Percentiles rank a stretch among this genome's conserved stretches.
Conservation (phyloP, 2,113 vertebrate species). For the Poeciliopsis turrubarensis region DNA sequence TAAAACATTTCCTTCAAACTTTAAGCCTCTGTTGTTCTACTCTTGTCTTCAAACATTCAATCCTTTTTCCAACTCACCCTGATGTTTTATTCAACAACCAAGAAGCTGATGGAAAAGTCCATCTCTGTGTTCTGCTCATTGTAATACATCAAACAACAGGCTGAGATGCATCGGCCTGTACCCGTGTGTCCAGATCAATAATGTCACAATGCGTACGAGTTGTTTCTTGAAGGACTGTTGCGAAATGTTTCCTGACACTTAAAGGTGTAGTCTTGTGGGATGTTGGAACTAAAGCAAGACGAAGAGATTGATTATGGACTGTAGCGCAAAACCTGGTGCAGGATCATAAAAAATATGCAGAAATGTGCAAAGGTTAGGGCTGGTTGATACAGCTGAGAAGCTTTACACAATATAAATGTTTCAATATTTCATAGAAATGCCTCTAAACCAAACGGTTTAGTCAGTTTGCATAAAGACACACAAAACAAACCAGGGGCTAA, state of each 20-base stretch:
- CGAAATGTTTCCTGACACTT: constrained; percentile 36
- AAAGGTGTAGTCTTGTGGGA: constrained; percentile 31
- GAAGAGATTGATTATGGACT: constrained; percentile 6
- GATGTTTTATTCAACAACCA: constrained; percentile 71
- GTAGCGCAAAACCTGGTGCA: constrained; percentile 8
- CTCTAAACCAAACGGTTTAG: too few relatives aligned
- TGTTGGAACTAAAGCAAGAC: constrained; percentile 23
- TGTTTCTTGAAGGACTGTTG: constrained; percentile 44
- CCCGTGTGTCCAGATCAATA: constrained; percentile 68
- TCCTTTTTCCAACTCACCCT: constrained; percentile 12
- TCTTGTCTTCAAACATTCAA: constrained; percentile 54
- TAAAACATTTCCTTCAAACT: constrained; percentile 16
- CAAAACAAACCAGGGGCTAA: too few relatives aligned
- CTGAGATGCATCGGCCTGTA: constrained; percentile 47
- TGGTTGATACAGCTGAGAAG: too few relatives aligned
- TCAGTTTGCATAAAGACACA: too few relatives aligned
- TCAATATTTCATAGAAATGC: too few relatives aligned
- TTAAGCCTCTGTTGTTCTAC: constrained; percentile 37
- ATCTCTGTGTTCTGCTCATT: constrained; percentile 58
- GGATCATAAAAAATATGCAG: constrained; percentile 1
- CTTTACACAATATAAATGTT: too few relatives aligned
- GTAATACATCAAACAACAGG: constrained; percentile 57
- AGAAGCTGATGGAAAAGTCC: constrained; percentile 60
- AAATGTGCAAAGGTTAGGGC: constrained; percentile 1
- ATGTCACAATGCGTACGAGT: constrained; percentile 44